A percentile compares a stretch with the other conserved stretches of the same genome.
Conservation (phyloP, 2,797 vertebrate species). For the Crypturellus tataupa region DNA sequence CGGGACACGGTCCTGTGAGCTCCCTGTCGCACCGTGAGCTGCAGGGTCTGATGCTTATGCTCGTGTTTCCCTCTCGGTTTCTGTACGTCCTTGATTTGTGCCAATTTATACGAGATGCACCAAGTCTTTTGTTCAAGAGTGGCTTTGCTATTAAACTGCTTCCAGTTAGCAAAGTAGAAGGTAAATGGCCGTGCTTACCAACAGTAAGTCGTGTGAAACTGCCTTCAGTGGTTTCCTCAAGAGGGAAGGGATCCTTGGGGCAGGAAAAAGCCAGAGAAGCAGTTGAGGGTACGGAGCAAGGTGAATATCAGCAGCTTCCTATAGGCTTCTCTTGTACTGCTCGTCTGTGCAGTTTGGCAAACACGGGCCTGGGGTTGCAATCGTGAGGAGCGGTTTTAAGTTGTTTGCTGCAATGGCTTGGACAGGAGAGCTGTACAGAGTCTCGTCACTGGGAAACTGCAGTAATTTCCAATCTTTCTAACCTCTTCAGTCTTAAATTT, state of each 20-base stretch:
- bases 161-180: not conserved
- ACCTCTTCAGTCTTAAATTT: not conserved
- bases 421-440: no score
- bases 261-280: not conserved
- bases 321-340: rapidly evolving
- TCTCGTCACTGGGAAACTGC: not conserved
- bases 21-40: not conserved
- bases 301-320: not conserved
- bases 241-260: not conserved
- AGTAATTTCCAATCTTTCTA: not conserved
- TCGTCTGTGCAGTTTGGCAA: not conserved
- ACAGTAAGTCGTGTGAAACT: not conserved
- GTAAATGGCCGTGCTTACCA: not conserved
- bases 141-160: not conserved
- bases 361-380: not conserved
- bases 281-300: not conserved
- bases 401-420: no score
- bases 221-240: not conserved
- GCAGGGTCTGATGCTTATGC: not conserved
- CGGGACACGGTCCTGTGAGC: not conserved
- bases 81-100: not conserved
- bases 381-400: not conserved
- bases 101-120: not conserved
- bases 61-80: not conserved
- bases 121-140: not conserved